Percentiles rank a stretch among this genome's conserved stretches.
phyloP scores from a whole-genome alignment of 2,113 vertebrate genomes.

The Cheirogaleus medius region DNA sequence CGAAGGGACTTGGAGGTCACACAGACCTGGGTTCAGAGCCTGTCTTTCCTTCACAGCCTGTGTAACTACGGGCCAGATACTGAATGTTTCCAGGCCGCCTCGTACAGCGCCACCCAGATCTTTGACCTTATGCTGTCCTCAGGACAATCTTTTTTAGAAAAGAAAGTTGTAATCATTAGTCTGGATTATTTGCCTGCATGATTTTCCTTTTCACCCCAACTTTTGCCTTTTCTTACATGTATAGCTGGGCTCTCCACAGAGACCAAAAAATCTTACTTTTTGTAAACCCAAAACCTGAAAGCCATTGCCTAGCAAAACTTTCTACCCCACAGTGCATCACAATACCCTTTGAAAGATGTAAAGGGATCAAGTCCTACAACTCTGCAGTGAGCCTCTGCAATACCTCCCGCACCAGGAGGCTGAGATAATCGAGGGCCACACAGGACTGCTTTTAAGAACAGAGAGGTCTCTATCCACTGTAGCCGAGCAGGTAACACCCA shows the following conservation, averaged over 20 bases:
- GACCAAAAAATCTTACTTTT: background rate
- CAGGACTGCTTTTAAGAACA: background rate
- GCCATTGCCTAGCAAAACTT: background rate
- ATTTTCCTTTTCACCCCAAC: background rate
- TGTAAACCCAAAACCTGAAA: background rate
- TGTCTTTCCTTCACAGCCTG: background rate
- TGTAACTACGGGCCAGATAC: rapidly evolving
- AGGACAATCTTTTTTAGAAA: background rate
- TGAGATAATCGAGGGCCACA: background rate
- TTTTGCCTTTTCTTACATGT: background rate
- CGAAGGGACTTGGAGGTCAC: background rate
- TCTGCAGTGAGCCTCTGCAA: background rate
- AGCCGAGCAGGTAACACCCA: background rate
- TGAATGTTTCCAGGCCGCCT: background rate
- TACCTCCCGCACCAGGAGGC: background rate
- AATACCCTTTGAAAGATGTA: slow-evolving; percentile 70
- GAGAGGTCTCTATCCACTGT: background rate
- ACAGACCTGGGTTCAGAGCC: background rate
- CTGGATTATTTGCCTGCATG: background rate
- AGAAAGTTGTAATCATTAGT: background rate
- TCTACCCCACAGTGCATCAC: slow-evolving; percentile 40
- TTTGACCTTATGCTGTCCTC: background rate
- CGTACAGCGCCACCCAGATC: background rate
- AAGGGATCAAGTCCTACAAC: background rate
- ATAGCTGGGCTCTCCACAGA: background rate